Base-by-base conservation (phyloP, 2,888 invertebrate genomes). In the Acleris cristana region DNA sequence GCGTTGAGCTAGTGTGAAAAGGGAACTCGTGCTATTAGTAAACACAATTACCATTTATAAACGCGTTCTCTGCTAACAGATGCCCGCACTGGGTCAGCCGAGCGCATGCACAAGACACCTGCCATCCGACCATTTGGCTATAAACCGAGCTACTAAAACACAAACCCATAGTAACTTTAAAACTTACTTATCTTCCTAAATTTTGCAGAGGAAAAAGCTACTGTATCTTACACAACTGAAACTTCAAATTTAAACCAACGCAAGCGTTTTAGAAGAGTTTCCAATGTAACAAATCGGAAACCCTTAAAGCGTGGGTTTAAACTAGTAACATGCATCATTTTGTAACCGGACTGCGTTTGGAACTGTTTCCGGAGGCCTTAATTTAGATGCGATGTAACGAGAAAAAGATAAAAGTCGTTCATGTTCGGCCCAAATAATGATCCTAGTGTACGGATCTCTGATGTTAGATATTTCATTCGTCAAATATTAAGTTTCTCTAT, bases 11-110 rank as follows among this genome's bases (percentile, higher is more conserved):
- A 12, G 56, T 61, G 61, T 56, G 66, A 62, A 62, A 62, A 57
- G 45, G 34, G 61, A 56, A 56, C 51, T 56, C 44, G 23, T 51
- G 51, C 34, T n/a, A 30, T 63, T 63, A 49, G 67, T 67, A 58
- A 62, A 62, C 49, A 54, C 48, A 45, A 67, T 67, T 62, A 67
- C 58, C 63, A 63, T n/a, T n/a, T n/a, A n/a, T 67, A 67, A 67
- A 63, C 54, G 54, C 30, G 62, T 74, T 70, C 71, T 67, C 59
- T 64, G 72, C 71, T 69, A 70, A 77, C 80, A 81, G 78, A 80
- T 81, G 78, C 71, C 71, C 73, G 82, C 71, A 83, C 76, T 86
- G 76, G 86, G 86, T 85, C 84, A 82, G 51, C 71, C 49, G 60
- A 53, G 64, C 52, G 67, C 65, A 71, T 70, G 74, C 58, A 75